Conservation (phyloP, 2,797 vertebrate species). For the Brachyalestes nurse region DNA sequence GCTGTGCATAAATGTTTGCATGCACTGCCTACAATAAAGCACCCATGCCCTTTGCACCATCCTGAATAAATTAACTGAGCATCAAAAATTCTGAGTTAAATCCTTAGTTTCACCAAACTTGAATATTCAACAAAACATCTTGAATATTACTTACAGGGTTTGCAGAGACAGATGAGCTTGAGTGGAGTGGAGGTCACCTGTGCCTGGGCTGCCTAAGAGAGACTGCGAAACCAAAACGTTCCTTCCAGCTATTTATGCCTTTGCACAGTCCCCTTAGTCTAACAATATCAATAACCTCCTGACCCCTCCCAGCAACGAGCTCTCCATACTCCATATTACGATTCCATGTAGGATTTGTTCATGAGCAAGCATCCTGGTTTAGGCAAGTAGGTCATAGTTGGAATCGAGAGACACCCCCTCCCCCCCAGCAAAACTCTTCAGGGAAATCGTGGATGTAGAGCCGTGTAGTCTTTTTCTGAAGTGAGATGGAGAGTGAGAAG, state of each 20-base stretch:
- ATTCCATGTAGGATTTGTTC: constrained; percentile 50
- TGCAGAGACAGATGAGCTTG: constrained; percentile 65
- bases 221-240: constrained; percentile 80
- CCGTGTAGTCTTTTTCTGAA: constrained; percentile 41
- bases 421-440: constrained; percentile 34
- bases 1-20: not conserved
- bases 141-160: constrained; percentile 80
- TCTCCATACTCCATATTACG: constrained; percentile 56
- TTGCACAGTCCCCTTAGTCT: constrained; percentile 76
- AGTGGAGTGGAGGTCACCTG: constrained; percentile 70
- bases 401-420: constrained; percentile 20
- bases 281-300: constrained; percentile 73
- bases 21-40: not conserved
- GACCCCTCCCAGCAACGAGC: constrained; percentile 69
- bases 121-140: constrained; percentile 35
- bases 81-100: constrained; percentile 2
- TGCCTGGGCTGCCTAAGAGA: constrained; percentile 81
- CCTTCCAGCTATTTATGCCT: constrained; percentile 88
- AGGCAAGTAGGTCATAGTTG: constrained; percentile 42
- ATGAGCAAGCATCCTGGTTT: constrained; percentile 39
- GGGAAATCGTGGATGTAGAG: constrained; percentile 36
- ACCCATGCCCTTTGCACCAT: not conserved
- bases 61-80: not conserved
- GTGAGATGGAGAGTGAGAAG: constrained; percentile 30
- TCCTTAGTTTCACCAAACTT: not conserved